These are phyloP conservation scores for Falco novaeseelandiae DNA, from an alignment of 2,797 vertebrate genomes.

Conservation along the genomic window DNA sequence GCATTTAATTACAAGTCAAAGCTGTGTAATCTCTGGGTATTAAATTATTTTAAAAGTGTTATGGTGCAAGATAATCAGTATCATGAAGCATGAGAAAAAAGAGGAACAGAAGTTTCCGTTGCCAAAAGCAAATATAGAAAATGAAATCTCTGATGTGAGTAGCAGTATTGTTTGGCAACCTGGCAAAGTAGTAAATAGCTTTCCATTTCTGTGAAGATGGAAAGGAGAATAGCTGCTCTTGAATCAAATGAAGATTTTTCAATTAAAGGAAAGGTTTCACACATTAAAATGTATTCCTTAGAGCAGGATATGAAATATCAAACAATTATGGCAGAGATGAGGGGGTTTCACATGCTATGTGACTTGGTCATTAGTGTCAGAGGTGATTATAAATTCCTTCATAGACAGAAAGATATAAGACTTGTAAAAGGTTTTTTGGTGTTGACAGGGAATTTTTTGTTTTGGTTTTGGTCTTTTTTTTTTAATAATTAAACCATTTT, in stretches of 20 bases:
- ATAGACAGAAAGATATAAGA: not conserved
- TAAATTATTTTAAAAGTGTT: not conserved
- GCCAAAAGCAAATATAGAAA: not conserved
- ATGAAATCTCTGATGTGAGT: not conserved
- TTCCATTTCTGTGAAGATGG: not conserved
- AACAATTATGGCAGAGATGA: not conserved
- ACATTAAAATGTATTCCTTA: not conserved
- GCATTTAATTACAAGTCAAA: not conserved
- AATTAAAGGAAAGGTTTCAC: not conserved
- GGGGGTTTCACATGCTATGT: not conserved
- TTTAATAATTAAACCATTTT: no score
- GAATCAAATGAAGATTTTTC: not conserved
- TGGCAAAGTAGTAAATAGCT: not conserved
- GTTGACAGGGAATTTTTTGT: not conserved
- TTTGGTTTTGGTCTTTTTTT: no score
- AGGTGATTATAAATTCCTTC: not conserved
- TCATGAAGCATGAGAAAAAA: not conserved
- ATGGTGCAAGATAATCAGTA: not conserved
- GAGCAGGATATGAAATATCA: not conserved
- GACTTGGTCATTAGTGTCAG: not conserved
- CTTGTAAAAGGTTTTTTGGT: not conserved
- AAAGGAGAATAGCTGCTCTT: not conserved
- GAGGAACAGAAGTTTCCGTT: not conserved
- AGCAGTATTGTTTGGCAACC: not conserved
- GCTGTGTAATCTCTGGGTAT: not conserved